Conservation (phyloP, 30 jellyfish, hydroid and myxozoan species). For the Catostylus mosaicus region DNA sequence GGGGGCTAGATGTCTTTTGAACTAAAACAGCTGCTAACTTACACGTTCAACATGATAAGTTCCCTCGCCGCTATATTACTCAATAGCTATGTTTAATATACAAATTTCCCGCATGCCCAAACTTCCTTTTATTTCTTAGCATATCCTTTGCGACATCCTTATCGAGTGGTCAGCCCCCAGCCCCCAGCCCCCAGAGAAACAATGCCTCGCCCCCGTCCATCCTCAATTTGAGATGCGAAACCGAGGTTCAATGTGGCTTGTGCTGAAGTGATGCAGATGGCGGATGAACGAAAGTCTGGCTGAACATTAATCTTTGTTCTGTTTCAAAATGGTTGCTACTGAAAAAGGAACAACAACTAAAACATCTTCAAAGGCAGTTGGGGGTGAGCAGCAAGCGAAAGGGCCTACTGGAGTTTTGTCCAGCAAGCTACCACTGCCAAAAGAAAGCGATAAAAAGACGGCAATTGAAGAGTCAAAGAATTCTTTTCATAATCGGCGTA, state of each 20-base stretch:
- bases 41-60: too few species aligned
- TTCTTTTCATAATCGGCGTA: conserved; percentile 54
- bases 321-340: conserved; percentile 15
- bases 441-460: conserved; percentile 44
- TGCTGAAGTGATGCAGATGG: conserved; percentile 18
- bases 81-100: too few species aligned
- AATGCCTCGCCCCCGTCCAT: neutral
- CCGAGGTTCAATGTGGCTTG: conserved; percentile 1
- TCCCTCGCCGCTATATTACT: too few species aligned
- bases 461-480: conserved; percentile 47
- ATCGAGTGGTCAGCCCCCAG: too few species aligned
- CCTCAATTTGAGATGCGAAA: neutral
- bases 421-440: conserved; percentile 35
- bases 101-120: too few species aligned
- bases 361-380: neutral
- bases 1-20: too few species aligned
- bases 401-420: conserved; percentile 42
- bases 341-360: neutral
- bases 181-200: too few species aligned
- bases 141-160: too few species aligned
- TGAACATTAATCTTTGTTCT: too few species aligned
- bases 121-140: too few species aligned
- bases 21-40: too few species aligned
- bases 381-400: neutral
- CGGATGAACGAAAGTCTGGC: neutral